Conservation (phyloP, 2,113 vertebrate species). For the Phaethon lepturus region DNA sequence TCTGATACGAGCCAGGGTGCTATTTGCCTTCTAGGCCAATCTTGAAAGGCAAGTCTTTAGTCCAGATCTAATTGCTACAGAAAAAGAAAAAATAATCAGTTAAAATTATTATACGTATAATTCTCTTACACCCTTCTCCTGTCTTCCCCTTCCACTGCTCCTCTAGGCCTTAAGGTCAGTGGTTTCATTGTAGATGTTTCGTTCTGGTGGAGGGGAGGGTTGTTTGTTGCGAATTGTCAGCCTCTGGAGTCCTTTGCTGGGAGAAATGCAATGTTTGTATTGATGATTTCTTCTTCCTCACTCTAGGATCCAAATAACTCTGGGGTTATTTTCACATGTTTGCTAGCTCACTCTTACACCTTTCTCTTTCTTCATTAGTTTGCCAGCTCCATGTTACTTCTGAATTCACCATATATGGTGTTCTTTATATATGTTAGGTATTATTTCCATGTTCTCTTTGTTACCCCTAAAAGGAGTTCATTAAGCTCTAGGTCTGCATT, state of each 20-base stretch:
- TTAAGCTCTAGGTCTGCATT: neutral
- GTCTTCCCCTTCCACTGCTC: neutral
- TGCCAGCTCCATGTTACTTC: neutral
- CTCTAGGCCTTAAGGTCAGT: neutral
- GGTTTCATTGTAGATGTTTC: neutral
- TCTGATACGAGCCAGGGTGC: too few relatives aligned
- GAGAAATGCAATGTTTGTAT: neutral
- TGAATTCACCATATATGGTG: neutral
- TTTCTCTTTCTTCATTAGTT: neutral
- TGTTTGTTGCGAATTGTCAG: neutral
- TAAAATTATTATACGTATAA: neutral
- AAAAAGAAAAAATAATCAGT: neutral
- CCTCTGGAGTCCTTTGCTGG: neutral
- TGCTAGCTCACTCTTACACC: neutral
- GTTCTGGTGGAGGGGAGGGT: neutral
- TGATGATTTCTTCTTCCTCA: neutral
- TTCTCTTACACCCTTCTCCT: neutral
- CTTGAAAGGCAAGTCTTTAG: neutral
- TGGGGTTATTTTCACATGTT: neutral
- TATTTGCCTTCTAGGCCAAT: too few relatives aligned
- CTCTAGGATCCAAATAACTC: neutral
- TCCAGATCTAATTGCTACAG: neutral
- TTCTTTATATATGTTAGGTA: neutral
- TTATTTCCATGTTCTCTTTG: neutral
- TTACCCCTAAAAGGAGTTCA: rapidly evolving